Base-by-base conservation (phyloP, 2,113 vertebrate genomes). In the Callionymus lyra region DNA sequence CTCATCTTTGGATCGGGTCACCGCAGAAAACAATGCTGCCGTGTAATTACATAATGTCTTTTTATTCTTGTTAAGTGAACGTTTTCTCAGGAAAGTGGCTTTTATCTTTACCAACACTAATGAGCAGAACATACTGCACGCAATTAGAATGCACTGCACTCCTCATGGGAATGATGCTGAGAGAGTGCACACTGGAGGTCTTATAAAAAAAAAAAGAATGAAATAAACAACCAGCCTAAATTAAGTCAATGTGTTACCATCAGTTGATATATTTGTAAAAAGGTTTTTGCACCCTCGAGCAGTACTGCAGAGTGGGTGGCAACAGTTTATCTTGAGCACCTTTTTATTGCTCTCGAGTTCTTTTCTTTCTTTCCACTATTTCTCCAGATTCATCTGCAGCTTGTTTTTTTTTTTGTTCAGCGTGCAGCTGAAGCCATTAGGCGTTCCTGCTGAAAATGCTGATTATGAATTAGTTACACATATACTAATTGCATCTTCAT, bases 401-500 rank as follows among this genome's bases (percentile, higher is more conserved):
- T 59, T 70, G 57, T 49, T 54, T 36, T 73, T 65, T 57, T 49
- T 54, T 36, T 73, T 65, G 68, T 79, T 79, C 70, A 68, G 31
- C 49, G 32, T 14, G 10, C 77, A 77, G 77, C 73, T 77, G 75
- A 74, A 76, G 68, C 73, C 76, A 71, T 79, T 81, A 76, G 65
- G 47, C 55, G 59, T 16, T 34, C 52, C 65, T 59, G 59, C 63
- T 59, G 65, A 70, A 81, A 75, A 66, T 56, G 72, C 70, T 78
- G 76, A 79, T 81, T 76, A 80, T 76, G 70, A 78, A 78, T 80
- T 67, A 74, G 65, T 70, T 65, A 72, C 76, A 79, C 68, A 65
- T 63, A 61, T 58, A 63, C 70, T 77, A 81, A 74, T 81, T 79
- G 68, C 70, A 40, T 70, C 69, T 65, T 68, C 71, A 72, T 69